phyloP scores from a whole-genome alignment of 2,797 vertebrate species.

The Melanotaenia boesemani region DNA sequence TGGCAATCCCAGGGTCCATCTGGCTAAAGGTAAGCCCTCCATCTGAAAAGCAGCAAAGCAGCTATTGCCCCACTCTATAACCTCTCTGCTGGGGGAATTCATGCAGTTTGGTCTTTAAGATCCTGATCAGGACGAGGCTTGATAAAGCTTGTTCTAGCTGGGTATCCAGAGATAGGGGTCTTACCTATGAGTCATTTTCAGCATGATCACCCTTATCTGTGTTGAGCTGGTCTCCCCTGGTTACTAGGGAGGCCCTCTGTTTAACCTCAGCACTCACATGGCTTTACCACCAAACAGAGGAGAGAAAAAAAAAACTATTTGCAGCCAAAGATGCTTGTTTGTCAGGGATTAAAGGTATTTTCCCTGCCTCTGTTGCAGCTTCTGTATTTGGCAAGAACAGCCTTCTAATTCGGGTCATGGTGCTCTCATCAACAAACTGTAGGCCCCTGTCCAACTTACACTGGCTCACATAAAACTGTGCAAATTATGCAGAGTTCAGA shows the following conservation, averaged over 20 bases:
- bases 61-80: slow-evolving; percentile 62
- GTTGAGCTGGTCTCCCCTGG: slow-evolving; percentile 80
- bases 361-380: slow-evolving; percentile 70
- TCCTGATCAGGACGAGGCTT: slow-evolving; percentile 78
- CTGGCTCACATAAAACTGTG: slow-evolving; percentile 72
- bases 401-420: slow-evolving; percentile 69
- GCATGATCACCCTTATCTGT: slow-evolving; percentile 87
- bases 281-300: slow-evolving; percentile 68
- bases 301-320: slow-evolving; percentile 42
- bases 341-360: slow-evolving; percentile 81
- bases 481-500: slow-evolving; percentile 60
- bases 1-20: slow-evolving; percentile 53
- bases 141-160: slow-evolving; percentile 87
- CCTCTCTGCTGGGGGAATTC: slow-evolving; percentile 74
- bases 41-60: slow-evolving; percentile 65
- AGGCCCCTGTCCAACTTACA: slow-evolving; percentile 74
- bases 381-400: slow-evolving; percentile 72
- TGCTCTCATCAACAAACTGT: slow-evolving; percentile 73
- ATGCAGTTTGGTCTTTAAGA: slow-evolving; percentile 84
- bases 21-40: slow-evolving; percentile 66
- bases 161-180: slow-evolving; percentile 83
- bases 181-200: slow-evolving; percentile 88
- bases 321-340: slow-evolving; percentile 84
- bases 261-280: slow-evolving; percentile 74
- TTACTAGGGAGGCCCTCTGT: slow-evolving; percentile 72